A percentile compares a stretch with the other conserved stretches of the same genome.
These are phyloP conservation scores for Sinosuthora webbiana DNA, from an alignment of 2,113 vertebrate genomes.

Conservation along the genomic window DNA sequence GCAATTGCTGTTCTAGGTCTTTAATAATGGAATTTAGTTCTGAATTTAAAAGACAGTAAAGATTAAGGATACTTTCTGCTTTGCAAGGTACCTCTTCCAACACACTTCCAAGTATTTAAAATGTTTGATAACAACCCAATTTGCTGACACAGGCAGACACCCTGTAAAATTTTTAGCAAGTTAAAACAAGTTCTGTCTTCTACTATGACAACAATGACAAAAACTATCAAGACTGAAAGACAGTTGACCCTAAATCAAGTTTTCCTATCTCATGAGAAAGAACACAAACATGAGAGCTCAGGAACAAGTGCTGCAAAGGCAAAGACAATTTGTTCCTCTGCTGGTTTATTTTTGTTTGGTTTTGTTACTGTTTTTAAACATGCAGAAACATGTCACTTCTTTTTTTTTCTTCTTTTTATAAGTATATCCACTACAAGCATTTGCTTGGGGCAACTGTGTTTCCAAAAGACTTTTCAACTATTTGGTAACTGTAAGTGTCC, in stretches of 20 bases:
- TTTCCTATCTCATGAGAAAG: not conserved
- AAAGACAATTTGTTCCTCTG: not conserved
- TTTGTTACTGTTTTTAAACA: not conserved
- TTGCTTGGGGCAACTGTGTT: not conserved
- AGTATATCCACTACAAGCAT: not conserved
- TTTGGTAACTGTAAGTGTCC: not conserved
- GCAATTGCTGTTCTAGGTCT: constrained; percentile 80
- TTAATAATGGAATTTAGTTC: constrained; percentile 79
- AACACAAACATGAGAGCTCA: not conserved
- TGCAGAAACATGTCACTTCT: not conserved
- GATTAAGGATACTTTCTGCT: not conserved
- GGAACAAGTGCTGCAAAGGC: not conserved
- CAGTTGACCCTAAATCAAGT: not conserved
- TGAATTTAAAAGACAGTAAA: constrained; percentile 50
- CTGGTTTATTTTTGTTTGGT: not conserved
- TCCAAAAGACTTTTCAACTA: not conserved
- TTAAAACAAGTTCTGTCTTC: not conserved
- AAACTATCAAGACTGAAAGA: not conserved
- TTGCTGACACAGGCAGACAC: not conserved
- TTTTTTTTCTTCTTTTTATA: not conserved
- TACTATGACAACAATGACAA: not conserved
- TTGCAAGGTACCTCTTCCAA: not conserved
- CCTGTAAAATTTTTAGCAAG: not conserved
- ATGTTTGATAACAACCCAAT: not conserved
- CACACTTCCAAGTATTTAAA: not conserved